Base-by-base conservation (phyloP, 2,888 invertebrate species). In the Netelia virgata region DNA sequence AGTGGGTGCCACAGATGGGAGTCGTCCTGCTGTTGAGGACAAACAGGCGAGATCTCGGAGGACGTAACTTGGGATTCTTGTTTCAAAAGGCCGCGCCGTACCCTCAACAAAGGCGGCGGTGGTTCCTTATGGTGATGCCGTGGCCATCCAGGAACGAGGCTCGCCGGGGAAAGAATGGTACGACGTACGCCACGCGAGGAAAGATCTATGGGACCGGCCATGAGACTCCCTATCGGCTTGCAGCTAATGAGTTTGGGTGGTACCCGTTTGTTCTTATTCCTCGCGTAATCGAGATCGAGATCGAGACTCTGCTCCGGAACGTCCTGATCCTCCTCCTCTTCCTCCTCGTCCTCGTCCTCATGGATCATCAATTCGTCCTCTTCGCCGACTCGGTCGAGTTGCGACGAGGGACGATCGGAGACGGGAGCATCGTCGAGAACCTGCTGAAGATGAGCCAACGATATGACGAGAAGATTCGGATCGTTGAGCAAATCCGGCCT, bases 1-100 rank as follows among this genome's bases (percentile, higher is more conserved):
- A 97, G 95, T 76, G 97, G 97, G 94, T 97, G 97, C 97, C 97
- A 97, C 72, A 97, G 94, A 87, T 96, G 96, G 90, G 96, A 92
- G 82, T 93, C 93, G 78, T 93, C 92, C 23, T 91, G 92, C 16
- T 69, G 70, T 16, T 70, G 43, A 50, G 53, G 55, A 14, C 11
- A 47, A 59, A 79, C 61, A 47, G 64, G 70, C n/a, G 91, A 90
- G 41, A 86, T 91, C 8, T 92, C 92, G 3, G 92, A 93, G 3
- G 93, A 93, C 69, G 91, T 92, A 5, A 93, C 93, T 90, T 92
- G 92, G 59, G 93, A 88, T 80, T 93, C 93, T 86, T 93, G 92
- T 68, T 93, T 93, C 41, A 92, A 88, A 14, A 93, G 86, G 55
- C 92, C 92, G 59, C 87, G 91, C 1, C 91, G 91, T 68, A 93